Evolutionary conservation across 2,888 invertebrate species (phyloP).

Genomic region (Chymomyza caudatula): DNA sequence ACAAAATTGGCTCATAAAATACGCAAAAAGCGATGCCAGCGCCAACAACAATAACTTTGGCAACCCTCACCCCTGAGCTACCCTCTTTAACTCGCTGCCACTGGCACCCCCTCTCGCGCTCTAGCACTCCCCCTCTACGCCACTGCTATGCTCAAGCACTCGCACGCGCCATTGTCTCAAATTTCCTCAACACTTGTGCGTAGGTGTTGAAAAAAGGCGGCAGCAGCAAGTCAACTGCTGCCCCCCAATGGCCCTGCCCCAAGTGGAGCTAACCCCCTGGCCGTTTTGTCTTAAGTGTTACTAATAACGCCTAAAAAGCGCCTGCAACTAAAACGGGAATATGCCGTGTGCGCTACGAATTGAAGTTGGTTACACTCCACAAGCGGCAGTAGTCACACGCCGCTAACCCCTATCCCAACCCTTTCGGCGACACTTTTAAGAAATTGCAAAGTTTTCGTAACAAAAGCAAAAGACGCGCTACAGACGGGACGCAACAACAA

Average conservation of each 20-base stretch:
- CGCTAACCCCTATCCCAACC: not conserved
- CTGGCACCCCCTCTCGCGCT: too few species aligned
- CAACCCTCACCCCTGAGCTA: not conserved
- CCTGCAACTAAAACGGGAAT: constrained; percentile 46
- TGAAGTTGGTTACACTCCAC: not conserved
- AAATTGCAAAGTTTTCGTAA: constrained; percentile 67
- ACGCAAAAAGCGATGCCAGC: constrained; percentile 21
- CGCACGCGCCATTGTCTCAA: constrained; percentile 38
- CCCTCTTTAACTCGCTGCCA: too few species aligned
- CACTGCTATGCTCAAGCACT: not conserved
- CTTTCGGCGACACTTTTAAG: constrained; percentile 57
- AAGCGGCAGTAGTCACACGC: not conserved
- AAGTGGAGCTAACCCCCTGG: not conserved
- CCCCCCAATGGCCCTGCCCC: too few species aligned
- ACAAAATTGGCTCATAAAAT: constrained; percentile 12
- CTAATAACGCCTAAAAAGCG: constrained; percentile 60
- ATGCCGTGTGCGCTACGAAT: not conserved
- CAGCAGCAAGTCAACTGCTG: too few species aligned
- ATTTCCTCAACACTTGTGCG: constrained; percentile 31
- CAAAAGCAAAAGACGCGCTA: not conserved
- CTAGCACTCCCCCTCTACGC: not conserved
- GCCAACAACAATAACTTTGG: constrained; percentile 14
- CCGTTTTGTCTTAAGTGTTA: constrained; percentile 48
- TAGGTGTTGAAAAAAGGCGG: constrained; percentile 51
- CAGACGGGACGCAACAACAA: not conserved